A percentile compares a stretch with the other conserved stretches of the same genome.
phyloP scores from a whole-genome alignment of 2,113 vertebrate genomes.

The Lepidothrix coronata region DNA sequence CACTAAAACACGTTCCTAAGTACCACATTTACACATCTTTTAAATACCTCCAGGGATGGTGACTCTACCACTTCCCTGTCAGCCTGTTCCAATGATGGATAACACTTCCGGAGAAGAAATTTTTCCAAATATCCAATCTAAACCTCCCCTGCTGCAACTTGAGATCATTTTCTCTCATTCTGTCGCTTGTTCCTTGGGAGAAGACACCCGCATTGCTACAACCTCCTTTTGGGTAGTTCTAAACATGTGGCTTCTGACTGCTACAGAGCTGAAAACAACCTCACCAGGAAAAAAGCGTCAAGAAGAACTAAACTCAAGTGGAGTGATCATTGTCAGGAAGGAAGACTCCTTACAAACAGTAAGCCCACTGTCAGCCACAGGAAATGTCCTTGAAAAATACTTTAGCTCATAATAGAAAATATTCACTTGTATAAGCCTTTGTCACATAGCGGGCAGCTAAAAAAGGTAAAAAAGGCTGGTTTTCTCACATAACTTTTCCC shows the following conservation, averaged over 20 bases:
- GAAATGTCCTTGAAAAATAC: not conserved
- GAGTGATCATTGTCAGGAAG: not conserved
- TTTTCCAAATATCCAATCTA: not conserved
- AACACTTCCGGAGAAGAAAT: not conserved
- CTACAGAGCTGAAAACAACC: not conserved
- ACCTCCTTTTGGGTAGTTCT: not conserved
- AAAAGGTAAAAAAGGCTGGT: not conserved
- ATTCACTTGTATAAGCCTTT: not conserved
- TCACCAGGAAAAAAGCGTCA: not conserved
- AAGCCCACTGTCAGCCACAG: not conserved
- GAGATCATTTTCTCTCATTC: not conserved
- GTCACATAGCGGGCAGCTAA: not conserved
- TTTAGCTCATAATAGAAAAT: not conserved
- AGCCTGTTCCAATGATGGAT: not conserved
- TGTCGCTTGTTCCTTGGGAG: not conserved
- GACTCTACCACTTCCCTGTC: not conserved
- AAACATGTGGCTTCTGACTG: not conserved
- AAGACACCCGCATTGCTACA: fast-evolving
- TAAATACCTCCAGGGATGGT: not conserved
- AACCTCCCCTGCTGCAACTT: not conserved
- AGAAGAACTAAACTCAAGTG: not conserved
- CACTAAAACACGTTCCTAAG: not conserved
- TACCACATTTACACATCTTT: not conserved
- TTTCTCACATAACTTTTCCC: not conserved
- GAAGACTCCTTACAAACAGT: not conserved